These are phyloP conservation scores for Pentalonia nigronervosa DNA, from an alignment of 1,140 invertebrate species.

Conservation along the genomic window DNA sequence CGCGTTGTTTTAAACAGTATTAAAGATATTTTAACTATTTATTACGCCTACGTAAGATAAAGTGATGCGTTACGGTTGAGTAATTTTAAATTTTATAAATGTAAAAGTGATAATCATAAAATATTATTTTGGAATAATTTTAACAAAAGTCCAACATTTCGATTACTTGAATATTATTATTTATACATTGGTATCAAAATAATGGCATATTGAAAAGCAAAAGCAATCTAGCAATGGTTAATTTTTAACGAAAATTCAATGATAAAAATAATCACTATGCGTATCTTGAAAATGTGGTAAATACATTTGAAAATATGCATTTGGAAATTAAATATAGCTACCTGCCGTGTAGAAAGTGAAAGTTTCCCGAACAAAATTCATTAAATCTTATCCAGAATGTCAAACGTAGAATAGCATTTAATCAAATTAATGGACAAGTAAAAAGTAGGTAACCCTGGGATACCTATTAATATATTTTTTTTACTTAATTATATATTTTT, in stretches of 20 bases:
- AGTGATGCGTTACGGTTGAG: background rate
- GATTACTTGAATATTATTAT: background rate
- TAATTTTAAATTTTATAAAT: background rate
- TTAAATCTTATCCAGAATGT: background rate
- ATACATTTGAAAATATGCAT: constrained; percentile 7
- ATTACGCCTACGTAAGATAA: background rate
- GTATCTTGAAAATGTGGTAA: background rate
- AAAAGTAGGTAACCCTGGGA: background rate
- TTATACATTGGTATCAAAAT: background rate
- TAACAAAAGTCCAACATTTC: background rate
- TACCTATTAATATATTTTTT: background rate
- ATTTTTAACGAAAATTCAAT: background rate
- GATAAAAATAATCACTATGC: background rate
- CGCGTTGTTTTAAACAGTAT: background rate
- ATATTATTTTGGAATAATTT: background rate
- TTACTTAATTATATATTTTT: background rate
- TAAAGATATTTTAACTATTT: background rate
- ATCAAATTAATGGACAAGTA: constrained; percentile 16
- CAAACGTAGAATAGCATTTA: background rate
- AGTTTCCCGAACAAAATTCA: background rate
- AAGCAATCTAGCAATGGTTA: background rate
- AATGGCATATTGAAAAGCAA: background rate
- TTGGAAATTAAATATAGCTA: background rate
- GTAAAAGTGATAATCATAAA: background rate
- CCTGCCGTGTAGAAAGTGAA: background rate